Evolutionary conservation across 2,888 invertebrate species (phyloP).

Genomic region (Sericinus montela): DNA sequence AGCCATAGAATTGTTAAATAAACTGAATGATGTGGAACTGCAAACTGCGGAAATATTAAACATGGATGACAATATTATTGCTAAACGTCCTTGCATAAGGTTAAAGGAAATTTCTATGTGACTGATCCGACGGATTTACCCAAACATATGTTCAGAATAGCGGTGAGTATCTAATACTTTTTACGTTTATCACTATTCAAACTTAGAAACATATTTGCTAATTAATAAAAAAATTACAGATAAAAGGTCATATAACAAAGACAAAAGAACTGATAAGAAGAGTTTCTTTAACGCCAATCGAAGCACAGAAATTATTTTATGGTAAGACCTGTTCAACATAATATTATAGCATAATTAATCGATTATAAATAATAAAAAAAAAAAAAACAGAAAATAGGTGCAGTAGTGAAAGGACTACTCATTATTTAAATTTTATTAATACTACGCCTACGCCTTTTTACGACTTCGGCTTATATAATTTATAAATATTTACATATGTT

Average conservation of each 20-base stretch:
- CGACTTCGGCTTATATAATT: too few relatives aligned
- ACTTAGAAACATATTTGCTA: too few relatives aligned
- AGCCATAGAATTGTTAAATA: slow-evolving; percentile 35
- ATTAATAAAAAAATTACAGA: slow-evolving; percentile 28
- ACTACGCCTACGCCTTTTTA: too few relatives aligned
- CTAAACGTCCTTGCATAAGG: slow-evolving; percentile 29
- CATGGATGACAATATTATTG: slow-evolving; percentile 30
- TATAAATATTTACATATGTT: too few relatives aligned
- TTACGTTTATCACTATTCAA: too few relatives aligned
- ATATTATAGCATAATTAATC: too few relatives aligned
- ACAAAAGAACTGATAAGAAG: slow-evolving; percentile 31
- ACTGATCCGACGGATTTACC: slow-evolving; percentile 37
- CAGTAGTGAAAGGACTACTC: too few relatives aligned
- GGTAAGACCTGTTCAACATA: slow-evolving; percentile 24
- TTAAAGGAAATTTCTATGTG: slow-evolving; percentile 37
- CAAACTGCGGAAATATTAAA: slow-evolving; percentile 35
- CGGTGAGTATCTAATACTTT: slow-evolving; percentile 21
- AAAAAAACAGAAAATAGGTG: too few relatives aligned
- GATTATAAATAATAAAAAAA: too few relatives aligned
- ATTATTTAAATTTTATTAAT: too few relatives aligned
- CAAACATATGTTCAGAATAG: slow-evolving; percentile 37
- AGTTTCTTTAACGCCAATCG: slow-evolving; percentile 35
- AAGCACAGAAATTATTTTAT: slow-evolving; percentile 28
- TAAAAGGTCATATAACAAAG: slow-evolving; percentile 33
- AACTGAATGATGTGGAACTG: slow-evolving; percentile 31